Conservation (phyloP, 1,140 invertebrate genomes). For the Lanistes nyassanus region DNA sequence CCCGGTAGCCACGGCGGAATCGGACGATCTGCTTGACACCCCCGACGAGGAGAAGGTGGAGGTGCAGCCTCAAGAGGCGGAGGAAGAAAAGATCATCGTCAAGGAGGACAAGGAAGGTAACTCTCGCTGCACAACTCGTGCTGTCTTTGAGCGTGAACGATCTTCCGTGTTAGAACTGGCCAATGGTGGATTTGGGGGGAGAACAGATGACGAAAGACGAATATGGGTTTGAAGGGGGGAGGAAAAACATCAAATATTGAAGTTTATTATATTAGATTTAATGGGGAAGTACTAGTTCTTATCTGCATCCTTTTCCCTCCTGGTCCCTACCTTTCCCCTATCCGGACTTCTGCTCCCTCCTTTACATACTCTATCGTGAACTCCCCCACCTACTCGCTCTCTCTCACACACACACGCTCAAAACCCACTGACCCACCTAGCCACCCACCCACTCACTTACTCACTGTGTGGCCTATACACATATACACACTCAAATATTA, state of each 20-base stretch:
- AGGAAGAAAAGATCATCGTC: neutral
- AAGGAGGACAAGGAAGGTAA: conserved; percentile 18
- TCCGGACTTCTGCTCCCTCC: too few relatives aligned
- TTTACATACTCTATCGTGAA: neutral
- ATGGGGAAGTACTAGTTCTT: too few relatives aligned
- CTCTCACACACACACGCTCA: neutral
- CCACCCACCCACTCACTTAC: neutral
- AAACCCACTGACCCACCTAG: too few relatives aligned
- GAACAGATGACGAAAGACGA: neutral
- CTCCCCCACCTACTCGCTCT: neutral
- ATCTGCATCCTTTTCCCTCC: too few relatives aligned
- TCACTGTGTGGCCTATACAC: too few relatives aligned
- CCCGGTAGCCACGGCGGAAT: conserved; percentile 21
- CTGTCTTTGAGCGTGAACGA: neutral
- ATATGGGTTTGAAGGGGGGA: neutral
- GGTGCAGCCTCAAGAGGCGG: neutral
- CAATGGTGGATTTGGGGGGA: too few relatives aligned
- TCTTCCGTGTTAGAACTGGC: too few relatives aligned
- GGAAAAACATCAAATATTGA: too few relatives aligned
- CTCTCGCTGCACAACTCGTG: neutral
- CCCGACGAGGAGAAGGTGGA: conserved; percentile 21
- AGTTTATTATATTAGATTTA: too few relatives aligned
- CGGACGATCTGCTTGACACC: conserved; percentile 21
- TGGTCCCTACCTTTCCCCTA: neutral
- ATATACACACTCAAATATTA: too few relatives aligned